A percentile compares a stretch with the other conserved stretches of the same genome.
Evolutionary conservation across 2,113 vertebrate genomes (phyloP).

Genomic region (Thunnus thynnus): DNA sequence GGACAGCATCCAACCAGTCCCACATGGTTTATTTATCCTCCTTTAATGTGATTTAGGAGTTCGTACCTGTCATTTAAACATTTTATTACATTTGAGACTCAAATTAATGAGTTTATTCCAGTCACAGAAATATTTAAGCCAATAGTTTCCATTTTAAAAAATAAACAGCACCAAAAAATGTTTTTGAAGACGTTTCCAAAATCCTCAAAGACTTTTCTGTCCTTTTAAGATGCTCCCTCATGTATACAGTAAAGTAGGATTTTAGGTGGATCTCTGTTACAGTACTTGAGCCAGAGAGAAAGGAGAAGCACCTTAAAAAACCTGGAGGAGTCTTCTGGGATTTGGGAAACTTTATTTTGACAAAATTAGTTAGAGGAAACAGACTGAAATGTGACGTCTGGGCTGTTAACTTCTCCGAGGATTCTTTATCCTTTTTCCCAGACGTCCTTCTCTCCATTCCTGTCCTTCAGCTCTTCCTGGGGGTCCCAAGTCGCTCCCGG

Average conservation of each 20-base stretch:
- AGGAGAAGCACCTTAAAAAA: background rate
- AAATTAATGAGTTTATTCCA: constrained; percentile 1
- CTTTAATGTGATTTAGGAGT: background rate
- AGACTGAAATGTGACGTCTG: too few species aligned
- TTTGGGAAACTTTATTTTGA: background rate
- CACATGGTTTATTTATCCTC: background rate
- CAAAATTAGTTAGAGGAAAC: background rate
- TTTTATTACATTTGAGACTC: constrained; percentile 9
- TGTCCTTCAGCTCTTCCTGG: constrained; percentile 29
- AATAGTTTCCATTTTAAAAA: background rate
- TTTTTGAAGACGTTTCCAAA: constrained; percentile 44
- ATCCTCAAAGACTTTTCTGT: constrained; percentile 27
- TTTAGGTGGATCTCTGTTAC: background rate
- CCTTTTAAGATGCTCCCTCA: background rate
- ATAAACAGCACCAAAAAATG: constrained; percentile 9
- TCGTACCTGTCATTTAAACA: constrained; percentile 1
- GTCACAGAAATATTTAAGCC: constrained; percentile 13
- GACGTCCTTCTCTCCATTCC: background rate
- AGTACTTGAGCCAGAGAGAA: constrained; percentile 7
- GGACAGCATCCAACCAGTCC: constrained; percentile 12
- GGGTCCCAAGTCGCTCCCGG: background rate
- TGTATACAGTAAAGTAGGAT: background rate
- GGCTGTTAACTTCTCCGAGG: too few species aligned
- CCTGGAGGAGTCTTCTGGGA: background rate
- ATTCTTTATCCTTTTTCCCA: too few species aligned